A percentile compares a stretch with the other conserved stretches of the same genome.
Evolutionary conservation across 2,888 invertebrate genomes (phyloP).

Genomic region (Eupithecia insigniata): DNA sequence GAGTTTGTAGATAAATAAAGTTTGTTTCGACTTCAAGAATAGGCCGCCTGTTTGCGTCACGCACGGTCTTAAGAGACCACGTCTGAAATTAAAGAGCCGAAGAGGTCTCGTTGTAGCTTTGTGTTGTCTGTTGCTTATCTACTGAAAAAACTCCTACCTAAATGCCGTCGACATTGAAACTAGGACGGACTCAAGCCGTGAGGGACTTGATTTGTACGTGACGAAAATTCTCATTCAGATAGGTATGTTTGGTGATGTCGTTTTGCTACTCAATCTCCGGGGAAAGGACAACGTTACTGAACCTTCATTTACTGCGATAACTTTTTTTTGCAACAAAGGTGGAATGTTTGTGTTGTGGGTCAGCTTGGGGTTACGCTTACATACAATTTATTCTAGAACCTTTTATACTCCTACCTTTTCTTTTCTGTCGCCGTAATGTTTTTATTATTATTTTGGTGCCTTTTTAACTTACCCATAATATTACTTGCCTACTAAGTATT

Average conservation of each 20-base stretch:
- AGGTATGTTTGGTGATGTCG: constrained; percentile 62
- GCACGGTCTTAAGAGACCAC: constrained; percentile 63
- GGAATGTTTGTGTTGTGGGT: constrained; percentile 33
- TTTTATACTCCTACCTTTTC: not conserved
- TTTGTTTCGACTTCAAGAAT: constrained; percentile 39
- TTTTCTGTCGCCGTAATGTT: not conserved
- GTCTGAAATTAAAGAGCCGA: constrained; percentile 73
- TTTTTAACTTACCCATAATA: not conserved
- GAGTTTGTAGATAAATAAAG: not conserved
- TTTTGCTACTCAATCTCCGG: constrained; percentile 68
- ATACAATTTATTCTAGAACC: constrained; percentile 23
- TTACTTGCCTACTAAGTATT: too few species aligned
- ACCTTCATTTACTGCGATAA: constrained; percentile 47
- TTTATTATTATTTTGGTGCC: not conserved
- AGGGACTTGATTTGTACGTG: constrained; percentile 71
- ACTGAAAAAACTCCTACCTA: constrained; percentile 54
- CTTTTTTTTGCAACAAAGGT: constrained; percentile 50
- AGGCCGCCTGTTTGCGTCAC: constrained; percentile 54
- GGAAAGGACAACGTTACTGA: constrained; percentile 54
- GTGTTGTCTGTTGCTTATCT: constrained; percentile 56
- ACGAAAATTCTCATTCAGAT: constrained; percentile 62
- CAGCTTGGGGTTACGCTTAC: constrained; percentile 20
- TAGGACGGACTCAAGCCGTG: constrained; percentile 67
- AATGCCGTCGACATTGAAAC: constrained; percentile 68
- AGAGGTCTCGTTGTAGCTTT: constrained; percentile 59